Conservation (phyloP, 2,797 vertebrate species). For the Galagoides demidoff region DNA sequence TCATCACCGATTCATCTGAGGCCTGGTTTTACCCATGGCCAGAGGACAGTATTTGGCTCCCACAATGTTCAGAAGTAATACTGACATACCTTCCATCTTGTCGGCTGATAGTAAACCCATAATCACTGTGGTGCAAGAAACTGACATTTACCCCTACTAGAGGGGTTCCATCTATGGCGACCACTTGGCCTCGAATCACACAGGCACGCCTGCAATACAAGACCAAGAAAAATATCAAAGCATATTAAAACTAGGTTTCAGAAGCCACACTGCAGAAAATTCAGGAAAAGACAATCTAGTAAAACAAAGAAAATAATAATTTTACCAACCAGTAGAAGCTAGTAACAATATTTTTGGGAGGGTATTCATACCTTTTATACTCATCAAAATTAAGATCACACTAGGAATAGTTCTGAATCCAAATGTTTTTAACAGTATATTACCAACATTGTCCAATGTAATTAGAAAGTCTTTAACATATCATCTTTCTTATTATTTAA, state of each 20-base stretch:
- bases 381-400: constrained; percentile 35
- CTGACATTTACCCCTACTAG: constrained; percentile 97
- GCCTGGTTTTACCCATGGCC: neutral
- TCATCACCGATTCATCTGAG: neutral
- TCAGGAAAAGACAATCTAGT: constrained; percentile 18
- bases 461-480: constrained; percentile 52
- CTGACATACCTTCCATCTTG: constrained; percentile 94
- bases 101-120: constrained; percentile 96
- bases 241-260: constrained; percentile 32
- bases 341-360: constrained; percentile 6
- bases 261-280: constrained; percentile 24
- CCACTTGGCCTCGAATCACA: constrained; percentile 95
- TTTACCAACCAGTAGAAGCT: constrained; percentile 17
- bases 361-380: neutral
- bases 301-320: constrained; percentile 54
- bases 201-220: constrained; percentile 90
- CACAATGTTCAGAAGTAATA: constrained; percentile 48
- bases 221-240: constrained; percentile 42
- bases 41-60: constrained; percentile 17
- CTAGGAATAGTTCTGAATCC: neutral
- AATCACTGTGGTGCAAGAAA: constrained; percentile 95
- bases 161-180: constrained; percentile 93
- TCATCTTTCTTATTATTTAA: constrained; percentile 8
- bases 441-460: constrained; percentile 8
- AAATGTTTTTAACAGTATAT: constrained; percentile 52